Base-by-base conservation (phyloP, 2,888 invertebrate species). In the Tryphoninae sp. region DNA sequence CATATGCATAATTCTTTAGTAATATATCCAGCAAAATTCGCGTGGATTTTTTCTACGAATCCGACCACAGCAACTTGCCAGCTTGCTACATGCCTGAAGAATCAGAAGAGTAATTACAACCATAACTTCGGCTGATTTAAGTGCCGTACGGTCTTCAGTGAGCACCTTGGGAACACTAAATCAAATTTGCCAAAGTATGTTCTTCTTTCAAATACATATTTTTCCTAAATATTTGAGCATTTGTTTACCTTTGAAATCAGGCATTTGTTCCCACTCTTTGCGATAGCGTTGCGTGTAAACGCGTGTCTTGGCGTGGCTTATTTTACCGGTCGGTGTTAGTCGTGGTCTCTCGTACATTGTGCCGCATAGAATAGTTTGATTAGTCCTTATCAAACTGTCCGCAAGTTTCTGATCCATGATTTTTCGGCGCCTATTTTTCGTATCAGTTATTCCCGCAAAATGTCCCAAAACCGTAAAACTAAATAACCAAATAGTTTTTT, bases 261-360 rank as follows among this genome's bases (percentile, higher is more conserved):
- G 92, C 93, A 93, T 93, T 84, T 92, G 91, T 88, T 94, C 94
- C 94, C 94, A 94, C 83, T 94, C 94, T 84, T 93, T 92, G 19
- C 94, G 91, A 86, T 94, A 94, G 0, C 94, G 93, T 88, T 94
- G 94, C 78, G 93, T 94, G 84, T 94, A 94, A 87, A 92, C 92
- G 2, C 92, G 89, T 2, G 92, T 91, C 84, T 91, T 92, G 4
- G 92, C 92, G 84, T 91, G 90, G 83, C 92, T 92, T 81, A 92
- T 89, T 90, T 91, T 92, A 16, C 92, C 92, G 55, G 92, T 92
- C 40, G 92, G 92, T 19, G 92, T 92, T 16, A 89, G 86, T 69
- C 89, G 86, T 53, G 86, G 84, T 16, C 67, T 71, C 26, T 80
- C 72, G 68, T 74, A 82, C 42, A 83, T 68, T 80, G 81, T 83